These are phyloP conservation scores for Ennomos erosarius DNA, from an alignment of 2,888 invertebrate genomes.

Conservation along the genomic window DNA sequence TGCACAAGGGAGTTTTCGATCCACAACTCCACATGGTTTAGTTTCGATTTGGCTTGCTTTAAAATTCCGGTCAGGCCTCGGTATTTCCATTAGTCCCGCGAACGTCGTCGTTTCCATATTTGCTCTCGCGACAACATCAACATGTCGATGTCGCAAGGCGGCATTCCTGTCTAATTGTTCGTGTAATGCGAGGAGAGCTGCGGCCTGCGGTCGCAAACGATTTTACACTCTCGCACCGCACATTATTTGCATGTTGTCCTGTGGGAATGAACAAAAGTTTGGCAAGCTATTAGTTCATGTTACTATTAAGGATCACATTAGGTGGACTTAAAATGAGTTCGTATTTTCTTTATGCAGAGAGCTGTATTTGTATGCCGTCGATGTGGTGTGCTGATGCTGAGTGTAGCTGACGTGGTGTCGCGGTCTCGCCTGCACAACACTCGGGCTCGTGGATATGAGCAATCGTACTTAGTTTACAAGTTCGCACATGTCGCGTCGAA, in stretches of 20 bases:
- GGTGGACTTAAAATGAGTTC: too few species aligned
- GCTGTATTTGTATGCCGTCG: too few species aligned
- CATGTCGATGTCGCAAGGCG: conserved; percentile 13
- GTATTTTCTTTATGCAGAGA: too few species aligned
- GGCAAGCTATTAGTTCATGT: neutral
- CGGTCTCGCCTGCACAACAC: conserved; percentile 20
- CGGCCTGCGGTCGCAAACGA: conserved; percentile 46
- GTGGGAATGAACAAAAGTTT: neutral
- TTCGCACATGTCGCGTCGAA: conserved; percentile 18
- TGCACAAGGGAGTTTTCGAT: too few species aligned
- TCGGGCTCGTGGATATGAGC: conserved; percentile 24
- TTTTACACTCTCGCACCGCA: conserved; percentile 41
- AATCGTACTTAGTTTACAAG: conserved; percentile 19
- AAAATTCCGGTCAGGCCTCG: conserved; percentile 1
- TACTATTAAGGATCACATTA: conserved; percentile 5
- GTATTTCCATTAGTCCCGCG: conserved; percentile 13
- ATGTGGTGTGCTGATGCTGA: neutral
- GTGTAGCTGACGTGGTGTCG: neutral
- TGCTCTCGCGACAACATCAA: conserved; percentile 16
- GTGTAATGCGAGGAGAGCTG: conserved; percentile 52
- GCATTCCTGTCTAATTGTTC: conserved; percentile 60
- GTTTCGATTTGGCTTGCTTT: conserved; percentile 4
- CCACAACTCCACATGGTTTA: neutral
- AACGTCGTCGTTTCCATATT: conserved; percentile 22
- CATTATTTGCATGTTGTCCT: conserved; percentile 40